Base-by-base conservation (phyloP, 2,113 vertebrate species). In the Petrocephalus microphthalmus region DNA sequence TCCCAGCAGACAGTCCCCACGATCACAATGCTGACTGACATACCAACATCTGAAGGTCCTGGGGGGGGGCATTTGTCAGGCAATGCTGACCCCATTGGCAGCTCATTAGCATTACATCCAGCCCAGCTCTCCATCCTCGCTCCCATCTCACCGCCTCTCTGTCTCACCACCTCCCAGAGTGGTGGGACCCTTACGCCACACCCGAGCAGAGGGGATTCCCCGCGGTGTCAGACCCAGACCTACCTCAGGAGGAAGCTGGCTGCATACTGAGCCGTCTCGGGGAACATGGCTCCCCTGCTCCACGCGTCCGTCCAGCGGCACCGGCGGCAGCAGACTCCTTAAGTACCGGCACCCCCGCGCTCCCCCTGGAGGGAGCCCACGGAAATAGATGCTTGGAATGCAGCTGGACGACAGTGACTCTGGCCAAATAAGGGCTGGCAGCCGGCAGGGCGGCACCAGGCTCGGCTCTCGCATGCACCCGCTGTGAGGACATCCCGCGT, bases 241-340 rank as follows among this genome's bases (percentile, higher is more conserved):
- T 85, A 94, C 94, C 93, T 94, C 89, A 84, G 87, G 84, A 94
- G 93, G 91, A 90, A 92, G 88, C 92, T 93, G 82, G 91, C 91
- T 60, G 93, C 91, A 47, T 93, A 93, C 87, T 92, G 90, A 29
- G 93, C 93, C 2, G 92, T 94, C 90, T 94, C 93, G n/a, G 92
- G 93, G 82, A 91, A 91, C 90, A 90, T 90, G 84, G 57, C 84
- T 87, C 89, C 86, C 29, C 53, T 54, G 49, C n/a, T 90, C 20
- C 47, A 37, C 47, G 11, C 85, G 7, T 84, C 51, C 22, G 13
- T 67, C 3, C 19, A 56, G 25, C 7, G 7, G 8, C 7, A 11
- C 17, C 47, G 37, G 25, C 45, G 22, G 49, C 6, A 49, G 49
- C 33, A n/a, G 5, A n/a, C 67, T 87, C 89, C 71, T 90, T 51